Conservation (phyloP, 64 coral and sea anemone species). For the Montipora efflorescens region DNA sequence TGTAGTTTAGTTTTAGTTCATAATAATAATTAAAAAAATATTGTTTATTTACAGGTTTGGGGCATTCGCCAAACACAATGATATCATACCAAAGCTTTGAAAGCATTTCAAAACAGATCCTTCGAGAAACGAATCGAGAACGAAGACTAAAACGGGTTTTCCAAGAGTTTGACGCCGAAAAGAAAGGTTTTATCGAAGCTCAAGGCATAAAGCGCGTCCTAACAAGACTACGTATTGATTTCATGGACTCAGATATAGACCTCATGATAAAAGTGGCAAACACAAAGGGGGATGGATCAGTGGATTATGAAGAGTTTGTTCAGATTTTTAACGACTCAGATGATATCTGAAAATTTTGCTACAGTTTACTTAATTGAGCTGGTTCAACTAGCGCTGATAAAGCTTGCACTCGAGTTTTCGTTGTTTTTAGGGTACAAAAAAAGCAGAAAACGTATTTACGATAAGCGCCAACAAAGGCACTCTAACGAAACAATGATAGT, state of each 20-base stretch:
- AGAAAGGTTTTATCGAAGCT: conserved; percentile 79
- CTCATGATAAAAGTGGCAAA: conserved; percentile 90
- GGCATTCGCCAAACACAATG: conserved; percentile 4
- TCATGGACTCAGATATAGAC: conserved; percentile 70
- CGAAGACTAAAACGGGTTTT: conserved; percentile 66
- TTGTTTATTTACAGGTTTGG: conserved; percentile 33
- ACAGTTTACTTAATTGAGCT: too few relatives aligned
- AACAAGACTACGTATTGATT: conserved; percentile 74
- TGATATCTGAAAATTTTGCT: not conserved
- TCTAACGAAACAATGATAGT: too few relatives aligned
- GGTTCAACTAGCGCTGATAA: too few relatives aligned
- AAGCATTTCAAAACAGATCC: conserved; percentile 39
- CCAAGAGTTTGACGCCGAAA: conserved; percentile 80
- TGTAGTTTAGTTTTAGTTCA: not conserved
- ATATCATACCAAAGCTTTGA: conserved; percentile 59
- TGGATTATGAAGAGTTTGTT: conserved; percentile 85
- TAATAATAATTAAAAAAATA: not conserved
- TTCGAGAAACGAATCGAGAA: conserved; percentile 50
- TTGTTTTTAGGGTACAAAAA: too few relatives aligned
- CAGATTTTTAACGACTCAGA: conserved; percentile 74
- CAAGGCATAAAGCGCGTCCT: conserved; percentile 77
- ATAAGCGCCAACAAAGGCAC: too few relatives aligned
- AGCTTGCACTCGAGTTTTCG: too few relatives aligned
- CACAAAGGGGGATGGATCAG: conserved; percentile 76
- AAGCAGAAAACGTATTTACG: too few relatives aligned